Conservation (phyloP, 2,888 invertebrate genomes). For the Camponotus fellah region DNA sequence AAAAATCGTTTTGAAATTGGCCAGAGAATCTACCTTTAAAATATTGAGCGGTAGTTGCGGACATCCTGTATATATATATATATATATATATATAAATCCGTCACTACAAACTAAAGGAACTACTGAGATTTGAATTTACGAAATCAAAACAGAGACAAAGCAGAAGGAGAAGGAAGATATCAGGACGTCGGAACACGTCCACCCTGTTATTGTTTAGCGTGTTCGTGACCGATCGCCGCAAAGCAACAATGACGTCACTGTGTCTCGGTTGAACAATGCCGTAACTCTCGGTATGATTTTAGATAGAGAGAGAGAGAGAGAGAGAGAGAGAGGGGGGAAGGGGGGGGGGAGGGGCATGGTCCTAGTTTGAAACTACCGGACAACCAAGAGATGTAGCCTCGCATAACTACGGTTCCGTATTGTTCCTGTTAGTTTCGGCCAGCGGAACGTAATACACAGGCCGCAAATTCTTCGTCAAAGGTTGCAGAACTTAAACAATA, state of each 20-base stretch:
- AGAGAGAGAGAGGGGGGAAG: no score
- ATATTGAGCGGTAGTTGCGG: no score
- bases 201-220: conserved; percentile 31
- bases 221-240: conserved; percentile 23
- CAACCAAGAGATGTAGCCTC: conserved; percentile 20
- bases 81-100: background rate
- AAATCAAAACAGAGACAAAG: background rate
- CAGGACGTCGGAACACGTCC: conserved; percentile 5
- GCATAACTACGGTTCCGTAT: conserved; percentile 34
- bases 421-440: background rate
- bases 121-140: conserved; percentile 2
- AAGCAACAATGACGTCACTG: conserved; percentile 38
- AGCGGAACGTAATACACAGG: conserved; percentile 20
- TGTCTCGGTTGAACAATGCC: conserved; percentile 26
- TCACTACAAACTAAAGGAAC: background rate
- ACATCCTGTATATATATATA: background rate
- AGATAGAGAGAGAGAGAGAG: background rate
- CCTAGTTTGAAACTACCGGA: conserved; percentile 29
- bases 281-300: conserved; percentile 41
- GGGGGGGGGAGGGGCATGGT: background rate
- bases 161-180: background rate
- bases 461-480: conserved; percentile 45
- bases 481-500: conserved; percentile 12
- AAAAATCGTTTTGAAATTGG: no score
- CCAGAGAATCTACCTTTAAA: no score